Evolutionary conservation across 1,140 invertebrate species (phyloP).

Genomic region (Gonioctena quinquepunctata): DNA sequence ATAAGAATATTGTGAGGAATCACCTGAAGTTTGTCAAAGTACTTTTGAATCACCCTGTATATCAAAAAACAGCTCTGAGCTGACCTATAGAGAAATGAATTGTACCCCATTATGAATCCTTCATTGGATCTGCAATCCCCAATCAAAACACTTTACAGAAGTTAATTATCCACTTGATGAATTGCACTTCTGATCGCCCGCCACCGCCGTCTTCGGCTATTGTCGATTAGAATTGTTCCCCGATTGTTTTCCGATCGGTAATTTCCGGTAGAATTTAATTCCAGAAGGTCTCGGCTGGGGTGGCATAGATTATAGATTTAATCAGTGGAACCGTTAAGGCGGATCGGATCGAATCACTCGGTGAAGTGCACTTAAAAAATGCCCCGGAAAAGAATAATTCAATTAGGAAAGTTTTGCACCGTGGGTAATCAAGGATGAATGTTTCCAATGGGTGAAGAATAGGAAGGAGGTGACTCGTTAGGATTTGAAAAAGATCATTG

Average conservation of each 20-base stretch:
- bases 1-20: no score
- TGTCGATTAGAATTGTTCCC: not conserved
- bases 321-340: slow-evolving; percentile 20
- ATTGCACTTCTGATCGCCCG: not conserved
- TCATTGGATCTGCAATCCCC: not conserved
- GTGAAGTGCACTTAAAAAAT: slow-evolving; percentile 14
- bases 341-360: slow-evolving; percentile 21
- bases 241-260: slow-evolving; percentile 8
- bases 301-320: slow-evolving; percentile 22
- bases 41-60: no score
- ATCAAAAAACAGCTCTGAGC: no score
- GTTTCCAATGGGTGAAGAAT: not conserved
- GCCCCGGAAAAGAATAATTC: slow-evolving; percentile 11
- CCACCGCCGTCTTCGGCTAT: no score
- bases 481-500: no score
- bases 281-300: slow-evolving; percentile 8
- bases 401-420: slow-evolving; percentile 5
- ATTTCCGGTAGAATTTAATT: slow-evolving; percentile 16
- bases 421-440: slow-evolving; percentile 11
- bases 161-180: slow-evolving; percentile 6
- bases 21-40: no score
- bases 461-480: no score
- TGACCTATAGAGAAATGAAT: no score
- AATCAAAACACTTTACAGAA: slow-evolving; percentile 5
- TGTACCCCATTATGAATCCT: no score